Evolutionary conservation across 2,113 vertebrate genomes (phyloP).

Genomic region (Neofelis nebulosa): DNA sequence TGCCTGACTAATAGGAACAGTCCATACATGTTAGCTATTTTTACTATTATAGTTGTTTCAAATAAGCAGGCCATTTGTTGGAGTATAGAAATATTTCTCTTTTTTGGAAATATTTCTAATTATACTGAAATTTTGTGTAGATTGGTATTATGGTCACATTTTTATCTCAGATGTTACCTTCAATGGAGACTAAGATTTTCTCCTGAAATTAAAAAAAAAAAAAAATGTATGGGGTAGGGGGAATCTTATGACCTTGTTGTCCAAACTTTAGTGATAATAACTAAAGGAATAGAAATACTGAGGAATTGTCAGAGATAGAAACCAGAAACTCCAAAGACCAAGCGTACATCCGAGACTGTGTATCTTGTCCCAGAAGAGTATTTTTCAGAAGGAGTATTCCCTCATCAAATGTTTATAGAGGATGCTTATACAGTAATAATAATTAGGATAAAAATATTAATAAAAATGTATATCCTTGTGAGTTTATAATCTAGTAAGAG

Average conservation of each 20-base stretch:
- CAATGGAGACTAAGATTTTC: not conserved
- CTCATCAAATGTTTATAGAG: not conserved
- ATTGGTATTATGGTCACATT: not conserved
- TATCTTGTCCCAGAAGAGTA: not conserved
- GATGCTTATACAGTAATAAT: not conserved
- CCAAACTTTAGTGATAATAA: not conserved
- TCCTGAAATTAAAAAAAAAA: not conserved
- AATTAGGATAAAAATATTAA: not conserved
- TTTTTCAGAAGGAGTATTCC: not conserved
- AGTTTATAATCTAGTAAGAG: not conserved
- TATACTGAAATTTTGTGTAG: not conserved
- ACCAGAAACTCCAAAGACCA: not conserved
- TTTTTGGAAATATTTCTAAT: constrained; percentile 26
- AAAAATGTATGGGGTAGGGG: not conserved
- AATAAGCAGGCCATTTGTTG: not conserved
- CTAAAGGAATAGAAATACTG: not conserved
- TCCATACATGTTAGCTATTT: not conserved
- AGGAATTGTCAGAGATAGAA: not conserved
- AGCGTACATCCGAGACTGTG: not conserved
- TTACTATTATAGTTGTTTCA: not conserved
- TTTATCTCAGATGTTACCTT: constrained; percentile 39
- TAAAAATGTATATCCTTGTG: not conserved
- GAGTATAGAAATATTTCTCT: constrained; percentile 14
- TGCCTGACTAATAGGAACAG: not conserved
- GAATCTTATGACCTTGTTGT: not conserved